These are phyloP conservation scores for Colius striatus DNA, from an alignment of 2,113 vertebrate genomes.

Conservation along the genomic window DNA sequence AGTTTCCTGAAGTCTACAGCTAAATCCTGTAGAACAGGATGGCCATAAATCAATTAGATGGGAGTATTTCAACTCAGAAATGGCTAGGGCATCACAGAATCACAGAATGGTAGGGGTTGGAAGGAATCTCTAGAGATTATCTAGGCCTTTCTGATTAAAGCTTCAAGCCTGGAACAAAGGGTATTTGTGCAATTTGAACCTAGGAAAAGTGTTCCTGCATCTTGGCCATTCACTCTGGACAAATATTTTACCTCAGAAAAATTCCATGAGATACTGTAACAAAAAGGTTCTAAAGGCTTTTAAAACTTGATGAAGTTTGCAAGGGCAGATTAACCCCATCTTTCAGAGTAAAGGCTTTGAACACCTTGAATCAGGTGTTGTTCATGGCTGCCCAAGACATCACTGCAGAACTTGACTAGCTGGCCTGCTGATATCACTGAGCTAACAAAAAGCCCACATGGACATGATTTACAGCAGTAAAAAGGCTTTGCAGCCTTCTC, in stretches of 20 bases:
- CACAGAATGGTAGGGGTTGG: no score
- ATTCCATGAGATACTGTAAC: background rate
- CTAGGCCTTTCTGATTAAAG: background rate
- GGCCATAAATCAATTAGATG: background rate
- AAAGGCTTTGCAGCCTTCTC: background rate
- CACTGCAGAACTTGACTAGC: background rate
- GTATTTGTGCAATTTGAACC: background rate
- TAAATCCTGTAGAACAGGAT: background rate
- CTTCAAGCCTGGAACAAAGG: background rate
- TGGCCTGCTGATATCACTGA: background rate
- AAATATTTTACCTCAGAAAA: background rate
- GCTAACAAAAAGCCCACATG: background rate
- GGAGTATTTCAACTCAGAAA: background rate
- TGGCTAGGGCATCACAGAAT: background rate
- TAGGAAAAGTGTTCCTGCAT: background rate
- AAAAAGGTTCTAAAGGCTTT: background rate
- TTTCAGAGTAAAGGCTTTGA: background rate
- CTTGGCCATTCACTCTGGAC: background rate
- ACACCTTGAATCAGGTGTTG: background rate
- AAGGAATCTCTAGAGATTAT: no score
- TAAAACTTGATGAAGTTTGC: background rate
- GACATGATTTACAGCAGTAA: background rate
- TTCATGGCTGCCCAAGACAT: background rate
- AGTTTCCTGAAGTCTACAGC: background rate
- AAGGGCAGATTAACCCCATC: background rate